phyloP scores from a whole-genome alignment of 2,888 invertebrate genomes.

The Andrena haemorrhoa region DNA sequence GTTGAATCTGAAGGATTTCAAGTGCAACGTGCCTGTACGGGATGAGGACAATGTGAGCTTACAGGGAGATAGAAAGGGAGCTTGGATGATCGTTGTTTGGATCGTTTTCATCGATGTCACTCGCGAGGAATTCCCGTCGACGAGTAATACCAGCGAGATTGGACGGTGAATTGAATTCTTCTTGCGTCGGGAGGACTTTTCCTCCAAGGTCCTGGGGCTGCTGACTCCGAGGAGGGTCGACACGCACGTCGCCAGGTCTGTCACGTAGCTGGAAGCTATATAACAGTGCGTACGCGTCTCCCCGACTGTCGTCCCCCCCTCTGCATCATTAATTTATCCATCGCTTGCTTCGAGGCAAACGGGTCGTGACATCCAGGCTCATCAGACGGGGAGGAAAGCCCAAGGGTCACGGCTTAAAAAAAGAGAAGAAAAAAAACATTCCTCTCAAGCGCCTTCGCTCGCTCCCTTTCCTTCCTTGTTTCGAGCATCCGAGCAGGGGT shows the following conservation, averaged over 20 bases:
- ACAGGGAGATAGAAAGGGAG: neutral
- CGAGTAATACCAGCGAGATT: slow-evolving; percentile 12
- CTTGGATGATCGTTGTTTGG: neutral
- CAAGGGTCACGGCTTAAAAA: slow-evolving; percentile 59
- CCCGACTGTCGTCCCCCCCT: slow-evolving; percentile 67
- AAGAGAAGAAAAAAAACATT: slow-evolving; percentile 46
- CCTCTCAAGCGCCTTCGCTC: slow-evolving; percentile 34
- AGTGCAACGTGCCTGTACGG: neutral
- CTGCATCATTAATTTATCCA: slow-evolving; percentile 80
- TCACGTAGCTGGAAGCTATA: slow-evolving; percentile 52
- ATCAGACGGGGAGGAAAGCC: slow-evolving; percentile 57
- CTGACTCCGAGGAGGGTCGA: slow-evolving; percentile 41
- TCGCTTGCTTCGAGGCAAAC: slow-evolving; percentile 68
- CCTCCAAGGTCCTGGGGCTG: slow-evolving; percentile 26
- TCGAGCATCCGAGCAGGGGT: slow-evolving; percentile 8
- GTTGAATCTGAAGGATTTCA: neutral
- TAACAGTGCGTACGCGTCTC: slow-evolving; percentile 58
- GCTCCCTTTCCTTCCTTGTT: slow-evolving; percentile 7
- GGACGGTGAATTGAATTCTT: slow-evolving; percentile 26
- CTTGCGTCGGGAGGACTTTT: slow-evolving; percentile 5
- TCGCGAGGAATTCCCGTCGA: neutral
- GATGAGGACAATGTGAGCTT: too few relatives aligned
- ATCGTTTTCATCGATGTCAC: slow-evolving; percentile 7
- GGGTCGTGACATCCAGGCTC: slow-evolving; percentile 64
- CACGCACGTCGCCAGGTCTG: slow-evolving; percentile 60